Conservation (phyloP, 2,888 invertebrate species). For the Cephus rjabovi region DNA sequence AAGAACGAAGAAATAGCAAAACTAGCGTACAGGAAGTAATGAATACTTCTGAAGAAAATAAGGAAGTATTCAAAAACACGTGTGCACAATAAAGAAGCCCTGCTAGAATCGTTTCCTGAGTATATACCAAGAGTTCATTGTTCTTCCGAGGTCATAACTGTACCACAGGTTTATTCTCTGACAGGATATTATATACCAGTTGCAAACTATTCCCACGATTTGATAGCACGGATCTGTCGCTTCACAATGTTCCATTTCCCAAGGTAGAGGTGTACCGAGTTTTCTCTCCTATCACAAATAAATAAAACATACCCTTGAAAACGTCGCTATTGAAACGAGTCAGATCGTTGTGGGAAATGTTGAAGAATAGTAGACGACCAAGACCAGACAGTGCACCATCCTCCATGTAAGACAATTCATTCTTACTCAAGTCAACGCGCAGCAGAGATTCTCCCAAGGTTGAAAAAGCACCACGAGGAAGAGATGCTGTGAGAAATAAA, state of each 20-base stretch:
- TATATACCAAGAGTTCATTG: conserved; percentile 30
- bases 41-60: neutral
- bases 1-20: neutral
- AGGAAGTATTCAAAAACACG: neutral
- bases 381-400: conserved; percentile 81
- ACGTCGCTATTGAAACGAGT: conserved; percentile 86
- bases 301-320: conserved; percentile 71
- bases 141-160: conserved; percentile 26
- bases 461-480: conserved; percentile 75
- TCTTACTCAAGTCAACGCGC: conserved; percentile 82
- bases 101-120: conserved; percentile 17
- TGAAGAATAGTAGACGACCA: conserved; percentile 75
- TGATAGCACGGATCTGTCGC: neutral
- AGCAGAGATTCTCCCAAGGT: conserved; percentile 70
- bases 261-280: neutral
- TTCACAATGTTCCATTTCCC: conserved; percentile 12
- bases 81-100: neutral
- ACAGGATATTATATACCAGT: conserved; percentile 2
- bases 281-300: conserved; percentile 4
- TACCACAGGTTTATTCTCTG: conserved; percentile 5
- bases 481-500: conserved; percentile 70
- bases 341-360: conserved; percentile 82
- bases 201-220: conserved; percentile 17
- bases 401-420: conserved; percentile 81
- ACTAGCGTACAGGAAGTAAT: conserved; percentile 4